Evolutionary conservation across 2,797 vertebrate genomes (phyloP).

Genomic region (Callimico goeldii): DNA sequence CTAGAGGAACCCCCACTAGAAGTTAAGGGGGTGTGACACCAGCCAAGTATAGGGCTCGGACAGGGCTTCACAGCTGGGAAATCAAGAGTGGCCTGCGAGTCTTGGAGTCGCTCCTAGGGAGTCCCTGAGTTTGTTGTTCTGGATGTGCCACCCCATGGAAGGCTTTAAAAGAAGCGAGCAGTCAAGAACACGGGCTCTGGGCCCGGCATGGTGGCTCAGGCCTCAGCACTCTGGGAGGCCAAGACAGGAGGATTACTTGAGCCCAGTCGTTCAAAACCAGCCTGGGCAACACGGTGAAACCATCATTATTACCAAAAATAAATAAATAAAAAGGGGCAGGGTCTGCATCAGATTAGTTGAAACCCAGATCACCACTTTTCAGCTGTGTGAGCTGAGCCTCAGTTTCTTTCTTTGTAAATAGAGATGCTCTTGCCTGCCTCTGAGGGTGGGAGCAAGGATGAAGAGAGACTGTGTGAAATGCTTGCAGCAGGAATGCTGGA

Average conservation of each 20-base stretch:
- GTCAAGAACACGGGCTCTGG: background rate
- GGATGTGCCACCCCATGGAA: background rate
- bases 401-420: background rate
- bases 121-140: background rate
- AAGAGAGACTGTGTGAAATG: background rate
- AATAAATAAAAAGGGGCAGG: no score
- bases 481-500: background rate
- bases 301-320: background rate
- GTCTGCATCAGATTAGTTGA: background rate
- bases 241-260: background rate
- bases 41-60: background rate
- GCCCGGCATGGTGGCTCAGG: background rate
- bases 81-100: background rate
- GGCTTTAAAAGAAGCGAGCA: background rate
- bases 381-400: background rate
- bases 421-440: background rate
- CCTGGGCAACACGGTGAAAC: background rate
- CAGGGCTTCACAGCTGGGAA: background rate
- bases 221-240: background rate
- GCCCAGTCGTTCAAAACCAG: background rate
- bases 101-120: background rate
- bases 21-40: background rate
- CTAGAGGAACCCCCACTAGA: background rate
- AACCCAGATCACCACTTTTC: background rate
- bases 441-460: background rate